Conservation (phyloP, 2,888 invertebrate species). For the Ectemnius continuus region DNA sequence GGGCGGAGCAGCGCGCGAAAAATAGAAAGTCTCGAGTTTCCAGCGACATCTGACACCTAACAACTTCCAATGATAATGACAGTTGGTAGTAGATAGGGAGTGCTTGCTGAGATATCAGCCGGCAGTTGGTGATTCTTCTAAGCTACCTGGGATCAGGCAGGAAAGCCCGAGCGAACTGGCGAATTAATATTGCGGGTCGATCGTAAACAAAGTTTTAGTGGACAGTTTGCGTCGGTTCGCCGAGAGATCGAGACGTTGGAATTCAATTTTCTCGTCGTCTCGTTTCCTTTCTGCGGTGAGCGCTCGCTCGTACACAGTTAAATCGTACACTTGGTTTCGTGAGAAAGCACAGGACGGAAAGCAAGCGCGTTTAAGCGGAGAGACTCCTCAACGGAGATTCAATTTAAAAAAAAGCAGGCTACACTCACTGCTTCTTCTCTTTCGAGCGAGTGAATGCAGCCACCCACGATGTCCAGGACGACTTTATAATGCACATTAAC, state of each 20-base stretch:
- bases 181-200: constrained; percentile 32
- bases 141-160: background rate
- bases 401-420: too few relatives aligned
- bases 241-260: constrained; percentile 16
- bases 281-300: too few relatives aligned
- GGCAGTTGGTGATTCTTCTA: too few relatives aligned
- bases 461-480: constrained; percentile 50
- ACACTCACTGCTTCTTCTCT: constrained; percentile 27
- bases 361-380: constrained; percentile 18
- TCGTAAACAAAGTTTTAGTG: constrained; percentile 43
- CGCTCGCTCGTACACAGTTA: background rate
- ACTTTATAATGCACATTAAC: constrained; percentile 50
- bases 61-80: too few relatives aligned
- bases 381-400: too few relatives aligned
- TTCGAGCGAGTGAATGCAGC: constrained; percentile 40
- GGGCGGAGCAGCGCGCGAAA: too few relatives aligned
- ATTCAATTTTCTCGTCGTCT: constrained; percentile 20
- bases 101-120: too few relatives aligned
- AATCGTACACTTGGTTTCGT: background rate
- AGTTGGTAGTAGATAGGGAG: too few relatives aligned
- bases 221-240: constrained; percentile 30
- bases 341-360: constrained; percentile 27
- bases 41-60: too few relatives aligned
- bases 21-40: too few relatives aligned
- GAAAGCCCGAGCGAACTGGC: constrained; percentile 36